Conservation (phyloP, 2,888 invertebrate species). For the Polydrusus tereticollis region DNA sequence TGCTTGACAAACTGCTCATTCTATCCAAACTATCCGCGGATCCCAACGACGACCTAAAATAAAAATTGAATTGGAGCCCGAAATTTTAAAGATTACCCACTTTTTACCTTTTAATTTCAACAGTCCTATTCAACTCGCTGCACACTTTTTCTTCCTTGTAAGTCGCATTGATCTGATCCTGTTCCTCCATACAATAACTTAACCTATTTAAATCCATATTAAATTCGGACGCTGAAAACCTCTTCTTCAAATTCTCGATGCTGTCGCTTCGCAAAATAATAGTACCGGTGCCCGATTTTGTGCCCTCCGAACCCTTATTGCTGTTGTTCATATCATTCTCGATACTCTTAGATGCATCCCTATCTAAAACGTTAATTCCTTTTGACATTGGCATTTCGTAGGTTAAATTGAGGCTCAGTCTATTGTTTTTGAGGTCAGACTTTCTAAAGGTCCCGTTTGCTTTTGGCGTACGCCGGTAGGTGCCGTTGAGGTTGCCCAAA, state of each 20-base stretch:
- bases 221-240: slow-evolving; percentile 34
- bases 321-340: slow-evolving; percentile 43
- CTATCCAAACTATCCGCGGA: slow-evolving; percentile 66
- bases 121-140: slow-evolving; percentile 45
- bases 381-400: slow-evolving; percentile 48
- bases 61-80: not conserved
- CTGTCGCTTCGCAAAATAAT: slow-evolving; percentile 40
- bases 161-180: slow-evolving; percentile 39
- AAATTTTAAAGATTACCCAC: not conserved
- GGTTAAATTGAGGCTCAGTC: slow-evolving; percentile 50
- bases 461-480: slow-evolving; percentile 51
- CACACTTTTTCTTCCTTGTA: slow-evolving; percentile 47
- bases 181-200: slow-evolving; percentile 52
- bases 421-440: slow-evolving; percentile 50
- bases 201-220: slow-evolving; percentile 49
- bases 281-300: slow-evolving; percentile 12
- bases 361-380: slow-evolving; percentile 25
- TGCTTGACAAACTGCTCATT: slow-evolving; percentile 64
- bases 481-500: slow-evolving; percentile 31
- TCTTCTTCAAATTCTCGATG: slow-evolving; percentile 52
- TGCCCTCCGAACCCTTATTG: slow-evolving; percentile 28
- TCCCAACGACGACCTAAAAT: slow-evolving; percentile 53
- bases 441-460: slow-evolving; percentile 54
- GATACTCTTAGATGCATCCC: slow-evolving; percentile 32
- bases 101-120: slow-evolving; percentile 39